These are phyloP conservation scores for Silurus meridionalis DNA, from an alignment of 2,113 vertebrate genomes.

Conservation along the genomic window DNA sequence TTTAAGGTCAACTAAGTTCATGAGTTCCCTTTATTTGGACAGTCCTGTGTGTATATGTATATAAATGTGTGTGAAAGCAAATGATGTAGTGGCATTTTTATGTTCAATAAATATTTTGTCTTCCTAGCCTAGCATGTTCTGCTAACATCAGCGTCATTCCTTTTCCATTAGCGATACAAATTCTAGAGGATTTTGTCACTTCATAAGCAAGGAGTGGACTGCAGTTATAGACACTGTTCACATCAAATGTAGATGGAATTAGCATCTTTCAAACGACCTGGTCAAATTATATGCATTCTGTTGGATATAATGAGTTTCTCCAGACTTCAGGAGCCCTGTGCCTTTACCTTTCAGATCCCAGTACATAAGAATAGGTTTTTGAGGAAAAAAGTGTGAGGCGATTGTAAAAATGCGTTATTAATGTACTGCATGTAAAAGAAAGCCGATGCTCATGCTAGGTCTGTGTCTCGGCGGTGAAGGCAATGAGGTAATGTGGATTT, in stretches of 20 bases:
- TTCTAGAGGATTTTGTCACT: too few relatives aligned
- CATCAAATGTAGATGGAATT: background rate
- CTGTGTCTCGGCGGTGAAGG: background rate
- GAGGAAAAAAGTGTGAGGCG: background rate
- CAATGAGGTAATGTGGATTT: background rate
- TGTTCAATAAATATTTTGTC: background rate
- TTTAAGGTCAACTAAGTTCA: too few relatives aligned
- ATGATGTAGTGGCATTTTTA: slow-evolving; percentile 6
- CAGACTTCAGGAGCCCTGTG: background rate
- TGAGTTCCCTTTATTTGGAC: too few relatives aligned
- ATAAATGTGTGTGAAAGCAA: background rate
- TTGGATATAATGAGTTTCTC: background rate
- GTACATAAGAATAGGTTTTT: background rate
- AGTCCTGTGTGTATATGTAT: slow-evolving; percentile 1
- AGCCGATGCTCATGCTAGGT: background rate
- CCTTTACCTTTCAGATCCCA: background rate
- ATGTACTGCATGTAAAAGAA: background rate
- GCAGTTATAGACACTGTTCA: background rate
- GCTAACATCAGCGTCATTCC: background rate
- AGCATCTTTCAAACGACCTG: background rate
- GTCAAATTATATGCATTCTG: background rate
- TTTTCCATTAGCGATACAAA: background rate
- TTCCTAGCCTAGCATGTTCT: background rate
- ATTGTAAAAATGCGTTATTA: background rate
- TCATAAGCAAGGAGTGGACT: too few relatives aligned